Percentiles rank a stretch among this genome's conserved stretches.
phyloP scores from a whole-genome alignment of 2,113 vertebrate species.

The Ceratotherium simum region DNA sequence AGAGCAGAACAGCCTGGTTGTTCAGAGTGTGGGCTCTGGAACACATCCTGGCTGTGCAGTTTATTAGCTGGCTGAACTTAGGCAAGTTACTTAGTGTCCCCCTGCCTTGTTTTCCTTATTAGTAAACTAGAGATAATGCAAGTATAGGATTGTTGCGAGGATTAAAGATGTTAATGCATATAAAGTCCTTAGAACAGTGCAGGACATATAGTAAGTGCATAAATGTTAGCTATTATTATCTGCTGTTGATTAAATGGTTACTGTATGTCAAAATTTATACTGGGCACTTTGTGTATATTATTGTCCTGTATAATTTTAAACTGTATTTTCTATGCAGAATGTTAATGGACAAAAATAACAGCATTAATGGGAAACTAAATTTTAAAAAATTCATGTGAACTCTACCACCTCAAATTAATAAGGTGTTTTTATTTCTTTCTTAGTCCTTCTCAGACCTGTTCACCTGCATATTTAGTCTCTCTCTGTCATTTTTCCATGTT shows the following conservation, averaged over 20 bases:
- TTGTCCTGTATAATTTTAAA: background rate
- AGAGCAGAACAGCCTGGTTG: background rate
- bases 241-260: background rate
- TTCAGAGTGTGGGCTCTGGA: background rate
- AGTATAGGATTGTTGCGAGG: background rate
- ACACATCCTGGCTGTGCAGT: background rate
- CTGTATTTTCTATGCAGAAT: background rate
- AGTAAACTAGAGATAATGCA: background rate
- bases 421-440: background rate
- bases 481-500: constrained; percentile 33
- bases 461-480: background rate
- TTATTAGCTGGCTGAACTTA: background rate
- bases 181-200: background rate
- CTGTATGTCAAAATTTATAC: background rate
- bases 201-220: background rate
- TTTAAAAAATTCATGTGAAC: background rate
- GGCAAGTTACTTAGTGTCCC: background rate
- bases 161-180: background rate
- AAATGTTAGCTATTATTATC: background rate
- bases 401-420: constrained; percentile 6
- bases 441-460: background rate
- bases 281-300: background rate
- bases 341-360: background rate
- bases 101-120: background rate
- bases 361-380: background rate